Evolutionary conservation across 2,113 vertebrate genomes (phyloP), one percentile per base, ranked within the genome.

Genomic region (Neoarius graeffei): DNA sequence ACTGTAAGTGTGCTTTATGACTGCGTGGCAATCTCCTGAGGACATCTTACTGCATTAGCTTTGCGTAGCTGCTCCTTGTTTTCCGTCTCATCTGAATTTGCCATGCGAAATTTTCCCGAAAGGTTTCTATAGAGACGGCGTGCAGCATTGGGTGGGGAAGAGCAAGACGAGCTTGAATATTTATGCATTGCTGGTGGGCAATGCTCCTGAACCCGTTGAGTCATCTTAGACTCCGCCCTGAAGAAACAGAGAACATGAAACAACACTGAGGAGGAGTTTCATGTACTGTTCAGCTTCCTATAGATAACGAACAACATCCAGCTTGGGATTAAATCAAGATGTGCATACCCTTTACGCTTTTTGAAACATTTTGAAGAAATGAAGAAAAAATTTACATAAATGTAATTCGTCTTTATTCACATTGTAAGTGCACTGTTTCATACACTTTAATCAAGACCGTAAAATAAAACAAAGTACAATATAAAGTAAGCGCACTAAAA

Each of bases 91-190:
- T 98, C 97, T 1, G 96, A 94, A 69, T 95, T 96, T 95, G 91
- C 96, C 96, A 85, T 96, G 0, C 97, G 96, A 94, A 98, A 98
- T 91, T 98, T 98, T 90, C 97, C 97, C 0, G 97, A 98, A 85
- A 98, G 96, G 95, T 98, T 98, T 85, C 97, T 95, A 94, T 98
- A 98, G 3, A 98, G 96, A 77, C 97, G 95, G 88, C 97, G 97
- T 81, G 97, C 97, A 0, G 97, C 97, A 0, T 96, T 98, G 0
- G 97, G 97, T 0, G 97, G 87, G 7, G 89, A 87, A 7, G 87
- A 87, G 54, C 81, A 97, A 25, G 97, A 97, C 25, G 96, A 94
- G 89, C 96, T 95, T 0, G 95, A 92, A 0, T 95, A 94, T 94
- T 97, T 97, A 91, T 95, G 96, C 91, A 95, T 86, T 27, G 95